Base-by-base conservation (phyloP, 2,888 invertebrate species). In the Brenthis hecate region DNA sequence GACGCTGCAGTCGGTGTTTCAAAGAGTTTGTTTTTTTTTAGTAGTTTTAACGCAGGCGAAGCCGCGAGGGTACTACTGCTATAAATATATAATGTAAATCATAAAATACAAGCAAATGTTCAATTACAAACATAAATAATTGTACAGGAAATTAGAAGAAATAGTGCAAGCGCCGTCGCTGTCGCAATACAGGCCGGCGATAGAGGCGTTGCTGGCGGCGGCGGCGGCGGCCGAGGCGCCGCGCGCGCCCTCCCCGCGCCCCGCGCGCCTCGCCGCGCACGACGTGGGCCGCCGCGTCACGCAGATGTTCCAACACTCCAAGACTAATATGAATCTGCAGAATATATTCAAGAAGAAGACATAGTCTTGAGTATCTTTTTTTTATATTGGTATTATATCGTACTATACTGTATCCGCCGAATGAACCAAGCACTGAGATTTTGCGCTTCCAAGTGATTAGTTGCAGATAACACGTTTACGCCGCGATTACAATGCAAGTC, bases 321-420 rank as follows among this genome's bases (percentile, higher is more conserved):
- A 93, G 71, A 84, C 83, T 0, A 92, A 92, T 63, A 93, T 92
- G 80, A 91, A 92, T 72, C 72, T 93, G 55, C 93, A 85, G 69
- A 93, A 87, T 71, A 92, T 93, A 77, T 93, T 93, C 71, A 93
- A 93, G 74, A 93, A 93, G 82, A 93, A 93, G 78, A 87, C 91
- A 32, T 93, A 91, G 73, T 72, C 16, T 14, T 43, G 19, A 13
- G 16, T 14, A 64, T 11, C 3, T 43, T 28, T 6, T 6, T 19
- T 2, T 28, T 14, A 23, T 28, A 19, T 14, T 60, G 43, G 11
- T 43, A 3, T 47, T 23, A 48, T 28, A 28, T 28, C 28, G 28
- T 28, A 28, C 28, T 28, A 19, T 19, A 19, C 19, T 19, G 19
- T 19, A 19, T 19, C 1, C 19, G 19, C 19, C 1, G 19, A 19